Evolutionary conservation across 2,888 invertebrate species (phyloP).

Genomic region (Epiblema foenella): DNA sequence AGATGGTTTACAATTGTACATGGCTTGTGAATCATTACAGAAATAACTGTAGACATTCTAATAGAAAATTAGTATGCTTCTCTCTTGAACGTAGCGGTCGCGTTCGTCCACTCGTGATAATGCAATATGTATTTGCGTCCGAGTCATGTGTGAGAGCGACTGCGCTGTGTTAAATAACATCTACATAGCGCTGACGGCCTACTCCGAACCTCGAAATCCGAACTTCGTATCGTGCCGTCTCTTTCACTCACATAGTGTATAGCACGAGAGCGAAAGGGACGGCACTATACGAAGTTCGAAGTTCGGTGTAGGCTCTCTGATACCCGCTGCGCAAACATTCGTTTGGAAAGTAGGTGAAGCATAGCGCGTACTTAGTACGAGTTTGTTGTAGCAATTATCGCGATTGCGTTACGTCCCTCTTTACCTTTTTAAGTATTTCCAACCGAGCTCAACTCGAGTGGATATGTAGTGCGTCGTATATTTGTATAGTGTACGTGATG

Average conservation of each 20-base stretch:
- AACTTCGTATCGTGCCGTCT: too few relatives aligned
- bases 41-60: background rate
- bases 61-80: background rate
- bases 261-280: too few relatives aligned
- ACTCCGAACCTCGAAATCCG: too few relatives aligned
- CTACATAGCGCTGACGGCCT: too few relatives aligned
- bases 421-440: background rate
- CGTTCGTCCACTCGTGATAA: conserved; percentile 6
- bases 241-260: too few relatives aligned
- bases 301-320: too few relatives aligned
- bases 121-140: background rate
- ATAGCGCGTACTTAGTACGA: background rate
- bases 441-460: background rate
- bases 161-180: too few relatives aligned
- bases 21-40: background rate
- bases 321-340: conserved; percentile 22
- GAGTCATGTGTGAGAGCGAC: conserved; percentile 1
- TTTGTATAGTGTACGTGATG: background rate
- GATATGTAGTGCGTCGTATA: background rate
- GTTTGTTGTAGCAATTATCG: conserved; percentile 1
- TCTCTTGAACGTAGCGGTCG: conserved; percentile 13
- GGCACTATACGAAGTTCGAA: background rate
- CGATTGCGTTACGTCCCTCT: conserved; percentile 9
- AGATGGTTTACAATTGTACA: background rate
- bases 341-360: conserved; percentile 28